A percentile compares a stretch with the other conserved stretches of the same genome.
These are phyloP conservation scores for Argyresthia goedartella DNA, from an alignment of 2,888 invertebrate genomes.

Conservation along the genomic window DNA sequence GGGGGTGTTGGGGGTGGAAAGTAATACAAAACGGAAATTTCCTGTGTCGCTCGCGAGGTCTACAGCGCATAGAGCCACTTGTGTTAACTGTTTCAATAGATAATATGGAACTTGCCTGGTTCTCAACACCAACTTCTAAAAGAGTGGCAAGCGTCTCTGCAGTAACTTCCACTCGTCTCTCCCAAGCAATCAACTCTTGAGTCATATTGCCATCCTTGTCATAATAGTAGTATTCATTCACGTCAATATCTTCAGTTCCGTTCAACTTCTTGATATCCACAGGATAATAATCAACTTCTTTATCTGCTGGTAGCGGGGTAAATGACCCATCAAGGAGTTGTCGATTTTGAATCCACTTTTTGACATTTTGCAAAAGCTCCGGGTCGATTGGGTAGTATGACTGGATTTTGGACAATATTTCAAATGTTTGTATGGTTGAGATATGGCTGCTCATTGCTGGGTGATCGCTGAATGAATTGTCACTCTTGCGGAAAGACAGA, in stretches of 20 bases:
- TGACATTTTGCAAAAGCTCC: slow-evolving; percentile 68
- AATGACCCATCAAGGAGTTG: slow-evolving; percentile 74
- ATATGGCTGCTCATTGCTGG: slow-evolving; percentile 73
- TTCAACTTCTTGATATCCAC: slow-evolving; percentile 38
- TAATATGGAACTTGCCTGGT: slow-evolving; percentile 49
- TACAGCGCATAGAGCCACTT: too few relatives aligned
- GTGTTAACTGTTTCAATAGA: not conserved
- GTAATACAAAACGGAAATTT: too few relatives aligned
- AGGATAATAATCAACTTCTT: slow-evolving; percentile 65
- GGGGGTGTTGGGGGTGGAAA: too few relatives aligned
- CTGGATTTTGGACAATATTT: slow-evolving; percentile 73
- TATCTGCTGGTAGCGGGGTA: slow-evolving; percentile 69
- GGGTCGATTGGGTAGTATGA: slow-evolving; percentile 74
- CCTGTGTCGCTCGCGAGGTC: too few relatives aligned
- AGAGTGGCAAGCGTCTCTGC: slow-evolving; percentile 73
- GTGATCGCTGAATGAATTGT: slow-evolving; percentile 77
- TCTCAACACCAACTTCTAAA: slow-evolving; percentile 73
- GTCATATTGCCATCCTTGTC: slow-evolving; percentile 66
- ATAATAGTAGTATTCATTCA: slow-evolving; percentile 61
- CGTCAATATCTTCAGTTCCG: slow-evolving; percentile 44
- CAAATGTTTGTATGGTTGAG: slow-evolving; percentile 71
- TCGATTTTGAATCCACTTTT: slow-evolving; percentile 72
- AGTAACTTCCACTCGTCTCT: slow-evolving; percentile 72
- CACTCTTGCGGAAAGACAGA: slow-evolving; percentile 73
- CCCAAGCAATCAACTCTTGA: slow-evolving; percentile 56